Evolutionary conservation across 2,888 invertebrate species (phyloP).

Genomic region (Camptogramma bilineatum): DNA sequence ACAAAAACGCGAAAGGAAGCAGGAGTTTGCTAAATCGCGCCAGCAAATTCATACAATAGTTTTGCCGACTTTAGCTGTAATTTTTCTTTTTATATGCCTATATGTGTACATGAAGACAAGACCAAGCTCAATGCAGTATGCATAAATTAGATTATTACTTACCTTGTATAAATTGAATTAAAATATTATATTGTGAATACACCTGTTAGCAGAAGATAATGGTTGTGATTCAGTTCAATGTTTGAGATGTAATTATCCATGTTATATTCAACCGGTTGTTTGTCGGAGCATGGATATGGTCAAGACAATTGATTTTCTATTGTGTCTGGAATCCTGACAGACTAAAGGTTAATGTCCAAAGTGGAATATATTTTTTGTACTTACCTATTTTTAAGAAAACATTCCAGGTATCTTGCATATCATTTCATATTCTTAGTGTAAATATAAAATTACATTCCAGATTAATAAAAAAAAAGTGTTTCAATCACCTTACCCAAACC

Average conservation of each 20-base stretch:
- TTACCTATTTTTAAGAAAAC: conserved; percentile 10
- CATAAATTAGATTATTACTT: conserved; percentile 49
- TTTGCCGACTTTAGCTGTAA: conserved; percentile 89
- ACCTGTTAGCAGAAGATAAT: conserved; percentile 2
- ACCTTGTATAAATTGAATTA: conserved; percentile 6
- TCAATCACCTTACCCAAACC: no score
- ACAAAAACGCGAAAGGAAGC: conserved; percentile 93
- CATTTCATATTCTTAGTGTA: conserved; percentile 33
- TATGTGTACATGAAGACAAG: conserved; percentile 93
- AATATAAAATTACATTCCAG: conserved; percentile 17
- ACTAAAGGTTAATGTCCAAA: neutral
- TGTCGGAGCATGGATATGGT: no score
- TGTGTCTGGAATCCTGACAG: no score
- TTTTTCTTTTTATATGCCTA: conserved; percentile 89
- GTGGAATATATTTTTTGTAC: conserved; percentile 12
- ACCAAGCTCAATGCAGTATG: conserved; percentile 81
- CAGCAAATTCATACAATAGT: conserved; percentile 92
- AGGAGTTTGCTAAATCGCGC: conserved; percentile 92
- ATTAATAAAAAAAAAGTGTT: no score
- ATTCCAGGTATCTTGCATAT: conserved; percentile 29
- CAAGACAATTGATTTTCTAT: no score
- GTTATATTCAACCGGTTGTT: no score
- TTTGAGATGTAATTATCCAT: conserved; percentile 1
- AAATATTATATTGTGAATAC: neutral
- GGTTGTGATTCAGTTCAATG: conserved; percentile 21